These are phyloP conservation scores for Smutsia gigantea DNA, from an alignment of 2,797 vertebrate genomes.

Conservation along the genomic window DNA sequence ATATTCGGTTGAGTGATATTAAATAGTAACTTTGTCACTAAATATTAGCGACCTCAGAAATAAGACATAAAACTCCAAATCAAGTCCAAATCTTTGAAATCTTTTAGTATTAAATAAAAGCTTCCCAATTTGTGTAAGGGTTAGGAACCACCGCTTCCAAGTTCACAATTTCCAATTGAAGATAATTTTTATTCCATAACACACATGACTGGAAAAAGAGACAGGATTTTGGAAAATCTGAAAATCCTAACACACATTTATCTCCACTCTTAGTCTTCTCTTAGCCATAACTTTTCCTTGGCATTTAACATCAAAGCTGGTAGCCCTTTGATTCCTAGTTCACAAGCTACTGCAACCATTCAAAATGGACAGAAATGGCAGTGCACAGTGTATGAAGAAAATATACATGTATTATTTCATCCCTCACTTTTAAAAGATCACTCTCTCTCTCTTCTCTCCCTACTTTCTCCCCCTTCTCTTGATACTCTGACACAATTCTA, in stretches of 20 bases:
- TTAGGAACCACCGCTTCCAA: neutral
- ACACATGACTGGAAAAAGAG: neutral
- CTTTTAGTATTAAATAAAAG: slow-evolving; percentile 16
- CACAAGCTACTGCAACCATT: neutral
- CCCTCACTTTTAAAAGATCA: slow-evolving; percentile 2
- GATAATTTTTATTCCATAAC: neutral
- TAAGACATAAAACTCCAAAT: neutral
- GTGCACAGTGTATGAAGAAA: neutral
- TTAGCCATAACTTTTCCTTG: slow-evolving; percentile 69
- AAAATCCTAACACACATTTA: neutral
- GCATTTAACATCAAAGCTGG: slow-evolving; percentile 79
- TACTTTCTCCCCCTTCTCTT: neutral
- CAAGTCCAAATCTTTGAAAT: slow-evolving; percentile 18
- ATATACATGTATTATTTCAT: neutral
- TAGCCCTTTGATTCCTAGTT: slow-evolving; percentile 53
- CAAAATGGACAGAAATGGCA: neutral
- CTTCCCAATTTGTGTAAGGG: neutral
- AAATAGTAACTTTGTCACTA: neutral
- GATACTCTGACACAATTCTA: neutral
- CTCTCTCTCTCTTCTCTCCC: neutral
- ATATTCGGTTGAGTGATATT: neutral
- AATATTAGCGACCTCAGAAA: slow-evolving; percentile 19
- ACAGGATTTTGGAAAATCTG: slow-evolving; percentile 4
- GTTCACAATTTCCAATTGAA: neutral
- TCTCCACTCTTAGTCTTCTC: neutral